Base-by-base conservation (phyloP, 2,888 invertebrate genomes). In the Zele albiditarsus region DNA sequence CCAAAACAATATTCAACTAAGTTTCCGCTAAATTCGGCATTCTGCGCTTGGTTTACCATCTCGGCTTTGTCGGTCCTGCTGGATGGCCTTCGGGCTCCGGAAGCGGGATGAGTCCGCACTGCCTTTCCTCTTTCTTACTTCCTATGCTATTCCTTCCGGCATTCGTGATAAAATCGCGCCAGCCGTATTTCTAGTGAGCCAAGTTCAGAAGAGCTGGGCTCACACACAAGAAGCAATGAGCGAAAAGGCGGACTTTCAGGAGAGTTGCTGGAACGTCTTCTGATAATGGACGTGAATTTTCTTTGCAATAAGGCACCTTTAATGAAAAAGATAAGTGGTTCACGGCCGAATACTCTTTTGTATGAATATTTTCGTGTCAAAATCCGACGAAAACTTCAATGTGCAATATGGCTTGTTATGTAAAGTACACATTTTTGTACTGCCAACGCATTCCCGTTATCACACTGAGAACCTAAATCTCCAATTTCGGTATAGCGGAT, bases 1-100 rank as follows among this genome's bases (percentile, higher is more conserved):
- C 82, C 80, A 85, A 53, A 86, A 86, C 86, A 85, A 86, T 86
- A 85, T 85, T 83, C 86, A 83, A 85, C 85, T 83, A 85, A 87
- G 84, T 87, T 87, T 83, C 83, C 82, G 77, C 82, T 81, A 86
- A 86, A 86, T 87, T 86, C 84, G 84, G 81, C 80, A 80, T 82
- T 81, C 79, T 74, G 74, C 75, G 63, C 76, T 79, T 76, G 78
- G 73, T 80, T 75, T 77, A 77, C 72, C 70, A 69, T 73, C 60
- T 53, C 69, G 53, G 71, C 72, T 67, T 71, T 74, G 71, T 70
- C 53, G 65, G 74, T 66, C 67, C 53, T 31, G 66, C 58, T 20
- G 65, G 65, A 12, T 73, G 63, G 69, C 76, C 70, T 58, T 38
- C 28, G 33, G 58, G 53, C 65, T 68, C 68, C 58, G 69, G 76